phyloP scores from a whole-genome alignment of 2,888 invertebrate genomes.

The Brachyopa scutellaris region DNA sequence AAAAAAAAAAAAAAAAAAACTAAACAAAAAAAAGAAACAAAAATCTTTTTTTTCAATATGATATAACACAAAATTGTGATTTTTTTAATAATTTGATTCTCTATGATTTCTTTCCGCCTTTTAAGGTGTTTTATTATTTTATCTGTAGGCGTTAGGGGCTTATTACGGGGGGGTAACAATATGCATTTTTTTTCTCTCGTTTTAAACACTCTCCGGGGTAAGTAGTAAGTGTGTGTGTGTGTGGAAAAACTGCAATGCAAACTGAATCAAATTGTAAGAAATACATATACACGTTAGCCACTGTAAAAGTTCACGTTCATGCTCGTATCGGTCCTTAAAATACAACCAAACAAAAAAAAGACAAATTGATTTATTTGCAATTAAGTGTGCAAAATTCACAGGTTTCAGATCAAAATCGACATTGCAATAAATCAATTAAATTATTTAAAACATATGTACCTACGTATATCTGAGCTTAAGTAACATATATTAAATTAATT shows the following conservation, averaged over 20 bases:
- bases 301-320: conserved; percentile 67
- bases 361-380: conserved; percentile 8
- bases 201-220: conserved; percentile 22
- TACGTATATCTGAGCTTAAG: conserved; percentile 17
- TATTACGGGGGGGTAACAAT: conserved; percentile 3
- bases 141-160: conserved; percentile 20
- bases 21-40: conserved; percentile 25
- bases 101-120: conserved; percentile 39
- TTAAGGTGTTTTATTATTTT: conserved; percentile 44
- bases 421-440: conserved; percentile 17
- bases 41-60: conserved; percentile 38
- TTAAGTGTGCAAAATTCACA: background rate
- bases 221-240: conserved; percentile 37
- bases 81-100: conserved; percentile 67
- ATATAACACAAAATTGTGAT: conserved; percentile 67
- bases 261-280: conserved; percentile 36
- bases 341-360: background rate
- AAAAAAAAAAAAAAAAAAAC: conserved; percentile 25
- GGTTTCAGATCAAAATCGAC: background rate
- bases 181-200: background rate
- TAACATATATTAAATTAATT: background rate
- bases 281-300: conserved; percentile 65
- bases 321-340: conserved; percentile 32
- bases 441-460: background rate
- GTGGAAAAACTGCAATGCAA: conserved; percentile 12